Evolutionary conservation across 2,888 invertebrate genomes (phyloP), one percentile per base, ranked within the genome.

Genomic region (Andrena chrysosceles): DNA sequence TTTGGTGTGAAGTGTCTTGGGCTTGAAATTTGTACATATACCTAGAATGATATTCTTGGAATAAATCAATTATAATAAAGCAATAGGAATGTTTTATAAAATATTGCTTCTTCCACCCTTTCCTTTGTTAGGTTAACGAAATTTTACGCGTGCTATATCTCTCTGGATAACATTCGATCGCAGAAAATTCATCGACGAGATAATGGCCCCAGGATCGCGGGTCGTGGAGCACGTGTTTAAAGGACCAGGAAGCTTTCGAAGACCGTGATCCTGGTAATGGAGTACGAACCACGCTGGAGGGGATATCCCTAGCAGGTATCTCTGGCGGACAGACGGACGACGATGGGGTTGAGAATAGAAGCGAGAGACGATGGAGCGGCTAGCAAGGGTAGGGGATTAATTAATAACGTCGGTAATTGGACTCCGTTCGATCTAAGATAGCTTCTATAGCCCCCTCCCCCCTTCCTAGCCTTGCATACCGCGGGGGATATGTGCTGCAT

Each of bases 321-420:
- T 89, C 85, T 74, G 67, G 81, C 85, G 89, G 85, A 83, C 88
- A 88, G 88, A 89, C 87, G 85, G 83, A 82, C 87, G 87, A 87
- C 87, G 89, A 88, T 83, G 87, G 89, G 87, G 85, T 86, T 89
- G 89, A 89, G 88, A 89, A 89, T 89, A 86, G 89, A 89, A 85
- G 88, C 85, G 87, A 84, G 89, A 89, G 88, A 89, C 87, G 88
- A 88, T 89, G 89, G 89, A 85, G 85, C 89, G 82, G 84, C 79
- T 68, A 73, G 74, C 71, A 59, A 74, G 77, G 81, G 83, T 88
- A 79, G 89, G 90, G 89, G 91, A 91, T 92, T 92, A 93, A 92
- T 93, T 93, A 93, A 92, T 92, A 93, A 92, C 91, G 90, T 85
- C 88, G 88, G 92, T 93, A 93, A 93, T 93, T 92, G 92, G 91